A percentile compares a stretch with the other conserved stretches of the same genome.
Conservation (phyloP, 2,113 vertebrate genomes). For the Anolis carolinensis region DNA sequence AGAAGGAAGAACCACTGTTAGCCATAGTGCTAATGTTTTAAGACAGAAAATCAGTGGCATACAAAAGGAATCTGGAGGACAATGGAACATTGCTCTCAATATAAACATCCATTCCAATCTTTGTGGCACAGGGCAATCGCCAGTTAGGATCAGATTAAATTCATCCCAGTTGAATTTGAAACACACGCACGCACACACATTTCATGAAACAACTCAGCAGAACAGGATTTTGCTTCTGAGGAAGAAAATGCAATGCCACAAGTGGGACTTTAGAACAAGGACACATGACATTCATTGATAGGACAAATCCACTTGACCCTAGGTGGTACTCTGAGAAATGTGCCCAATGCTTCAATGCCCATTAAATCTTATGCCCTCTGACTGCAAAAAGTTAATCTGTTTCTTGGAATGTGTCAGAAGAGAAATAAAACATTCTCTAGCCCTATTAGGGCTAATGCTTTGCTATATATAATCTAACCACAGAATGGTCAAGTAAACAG, state of each 20-base stretch:
- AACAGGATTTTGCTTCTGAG: slow-evolving; percentile 37
- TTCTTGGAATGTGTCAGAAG: slow-evolving; percentile 66
- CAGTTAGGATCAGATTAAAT: background rate
- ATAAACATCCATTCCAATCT: background rate
- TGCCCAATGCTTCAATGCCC: slow-evolving; percentile 29
- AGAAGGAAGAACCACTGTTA: background rate
- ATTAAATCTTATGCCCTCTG: slow-evolving; percentile 39
- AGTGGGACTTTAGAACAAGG: slow-evolving; percentile 48
- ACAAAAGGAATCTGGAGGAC: slow-evolving; percentile 13
- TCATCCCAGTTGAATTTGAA: slow-evolving; percentile 18
- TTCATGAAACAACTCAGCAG: slow-evolving; percentile 45
- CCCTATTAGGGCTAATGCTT: slow-evolving; percentile 65
- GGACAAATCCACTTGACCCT: slow-evolving; percentile 28
- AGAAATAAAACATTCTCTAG: slow-evolving; percentile 53
- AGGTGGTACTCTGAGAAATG: slow-evolving; percentile 51
- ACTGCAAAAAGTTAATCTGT: slow-evolving; percentile 37
- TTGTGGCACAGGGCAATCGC: background rate
- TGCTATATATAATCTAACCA: slow-evolving; percentile 66
- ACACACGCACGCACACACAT: background rate
- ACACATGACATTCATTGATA: slow-evolving; percentile 53
- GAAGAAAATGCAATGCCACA: slow-evolving; percentile 45
- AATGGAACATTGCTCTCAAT: background rate
- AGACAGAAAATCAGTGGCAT: slow-evolving; percentile 18
- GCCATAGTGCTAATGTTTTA: background rate
- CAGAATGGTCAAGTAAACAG: slow-evolving; percentile 57